A percentile compares a stretch with the other conserved stretches of the same genome.
These are phyloP conservation scores for Arctocebus calabarensis DNA, from an alignment of 2,797 vertebrate species.

Conservation along the genomic window DNA sequence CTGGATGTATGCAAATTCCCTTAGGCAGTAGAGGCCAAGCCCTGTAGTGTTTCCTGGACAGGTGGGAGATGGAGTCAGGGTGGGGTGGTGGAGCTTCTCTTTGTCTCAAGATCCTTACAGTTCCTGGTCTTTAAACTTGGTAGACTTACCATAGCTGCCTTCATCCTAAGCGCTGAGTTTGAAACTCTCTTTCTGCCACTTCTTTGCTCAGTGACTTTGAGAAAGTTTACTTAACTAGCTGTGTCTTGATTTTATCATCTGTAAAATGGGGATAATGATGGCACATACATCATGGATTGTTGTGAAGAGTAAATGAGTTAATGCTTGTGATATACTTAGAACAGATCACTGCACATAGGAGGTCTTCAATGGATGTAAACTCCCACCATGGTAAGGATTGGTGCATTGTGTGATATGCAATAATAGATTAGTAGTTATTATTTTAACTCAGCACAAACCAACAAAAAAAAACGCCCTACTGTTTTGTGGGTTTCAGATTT, in stretches of 20 bases:
- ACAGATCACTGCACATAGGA: background rate
- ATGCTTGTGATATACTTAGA: background rate
- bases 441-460: background rate
- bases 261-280: background rate
- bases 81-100: background rate
- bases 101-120: too few species aligned
- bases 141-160: background rate
- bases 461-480: background rate
- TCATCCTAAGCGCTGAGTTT: background rate
- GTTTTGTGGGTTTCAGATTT: background rate
- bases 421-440: background rate
- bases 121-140: background rate
- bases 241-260: background rate
- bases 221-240: background rate
- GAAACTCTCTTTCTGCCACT: background rate
- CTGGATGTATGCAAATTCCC: conserved; percentile 94
- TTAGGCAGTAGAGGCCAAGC: background rate
- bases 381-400: background rate
- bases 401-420: background rate
- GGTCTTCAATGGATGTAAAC: background rate
- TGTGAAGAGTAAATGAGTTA: background rate
- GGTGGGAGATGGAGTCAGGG: background rate
- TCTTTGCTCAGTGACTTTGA: background rate
- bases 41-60: background rate
- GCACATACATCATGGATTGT: background rate